Percentiles rank a stretch among this genome's conserved stretches.
These are phyloP conservation scores for Galagoides demidoff DNA, from an alignment of 2,797 vertebrate genomes.

Conservation along the genomic window DNA sequence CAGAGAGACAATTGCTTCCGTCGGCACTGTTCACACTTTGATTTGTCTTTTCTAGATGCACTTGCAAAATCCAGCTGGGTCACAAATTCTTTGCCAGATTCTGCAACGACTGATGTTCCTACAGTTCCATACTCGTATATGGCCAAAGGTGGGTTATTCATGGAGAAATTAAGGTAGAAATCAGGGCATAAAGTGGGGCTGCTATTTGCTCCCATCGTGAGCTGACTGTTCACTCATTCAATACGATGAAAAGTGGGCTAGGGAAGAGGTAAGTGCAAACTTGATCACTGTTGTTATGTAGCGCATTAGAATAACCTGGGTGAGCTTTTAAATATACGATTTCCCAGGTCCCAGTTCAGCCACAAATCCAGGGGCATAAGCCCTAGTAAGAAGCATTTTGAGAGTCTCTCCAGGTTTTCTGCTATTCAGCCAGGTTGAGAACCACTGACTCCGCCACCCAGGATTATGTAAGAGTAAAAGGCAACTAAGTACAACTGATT, in stretches of 20 bases:
- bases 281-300: background rate
- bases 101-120: background rate
- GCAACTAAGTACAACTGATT: background rate
- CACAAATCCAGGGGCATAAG: background rate
- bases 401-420: conserved; percentile 23
- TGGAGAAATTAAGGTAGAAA: background rate
- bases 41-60: background rate
- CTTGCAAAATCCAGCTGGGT: background rate
- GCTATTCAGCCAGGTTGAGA: background rate
- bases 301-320: background rate
- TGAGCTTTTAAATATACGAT: background rate
- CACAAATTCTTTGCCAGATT: background rate
- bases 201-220: background rate
- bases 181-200: background rate
- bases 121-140: background rate
- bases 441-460: background rate
- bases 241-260: background rate
- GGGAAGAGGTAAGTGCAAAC: background rate
- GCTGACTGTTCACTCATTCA: background rate
- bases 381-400: background rate
- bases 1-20: background rate
- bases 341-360: background rate
- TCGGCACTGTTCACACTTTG: background rate
- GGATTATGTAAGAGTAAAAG: background rate
- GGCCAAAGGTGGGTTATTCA: background rate